Conservation (phyloP, 2,888 invertebrate genomes). For the Nomada ruficornis region DNA sequence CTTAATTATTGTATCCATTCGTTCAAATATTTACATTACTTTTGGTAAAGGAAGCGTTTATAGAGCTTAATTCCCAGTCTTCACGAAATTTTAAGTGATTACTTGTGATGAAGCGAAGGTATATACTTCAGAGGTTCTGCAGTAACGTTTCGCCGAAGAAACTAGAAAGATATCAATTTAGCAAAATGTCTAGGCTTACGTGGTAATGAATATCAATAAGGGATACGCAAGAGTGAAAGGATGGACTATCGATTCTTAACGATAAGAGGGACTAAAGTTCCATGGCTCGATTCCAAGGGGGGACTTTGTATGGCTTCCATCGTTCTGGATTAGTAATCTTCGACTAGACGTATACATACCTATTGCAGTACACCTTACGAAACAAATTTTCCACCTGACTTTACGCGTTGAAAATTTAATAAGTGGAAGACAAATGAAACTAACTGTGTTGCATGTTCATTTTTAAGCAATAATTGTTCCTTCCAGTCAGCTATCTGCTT, state of each 20-base stretch:
- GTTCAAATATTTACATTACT: too few relatives aligned
- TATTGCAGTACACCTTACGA: slow-evolving; percentile 14
- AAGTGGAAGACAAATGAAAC: not conserved
- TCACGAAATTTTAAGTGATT: too few relatives aligned
- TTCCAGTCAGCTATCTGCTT: not conserved
- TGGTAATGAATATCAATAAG: slow-evolving; percentile 61
- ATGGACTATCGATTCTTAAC: slow-evolving; percentile 70
- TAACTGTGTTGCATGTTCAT: too few relatives aligned
- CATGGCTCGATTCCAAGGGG: slow-evolving; percentile 72
- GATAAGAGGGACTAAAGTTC: slow-evolving; percentile 61
- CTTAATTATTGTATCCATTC: too few relatives aligned
- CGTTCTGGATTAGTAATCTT: slow-evolving; percentile 78
- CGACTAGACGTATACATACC: slow-evolving; percentile 64
- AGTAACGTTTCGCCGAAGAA: too few relatives aligned
- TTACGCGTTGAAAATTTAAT: not conserved
- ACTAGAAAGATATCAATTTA: not conserved
- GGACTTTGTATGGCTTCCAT: slow-evolving; percentile 77
- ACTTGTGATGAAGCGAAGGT: too few relatives aligned
- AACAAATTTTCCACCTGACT: slow-evolving; percentile 22
- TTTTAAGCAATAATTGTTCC: too few relatives aligned
- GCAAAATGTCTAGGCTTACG: slow-evolving; percentile 27
- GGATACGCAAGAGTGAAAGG: slow-evolving; percentile 24
- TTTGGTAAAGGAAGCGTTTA: too few relatives aligned
- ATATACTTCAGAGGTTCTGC: too few relatives aligned
- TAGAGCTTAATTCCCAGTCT: too few relatives aligned